A percentile compares a stretch with the other conserved stretches of the same genome.
Conservation (phyloP, 2,797 vertebrate genomes). For the Myotis daubentonii region DNA sequence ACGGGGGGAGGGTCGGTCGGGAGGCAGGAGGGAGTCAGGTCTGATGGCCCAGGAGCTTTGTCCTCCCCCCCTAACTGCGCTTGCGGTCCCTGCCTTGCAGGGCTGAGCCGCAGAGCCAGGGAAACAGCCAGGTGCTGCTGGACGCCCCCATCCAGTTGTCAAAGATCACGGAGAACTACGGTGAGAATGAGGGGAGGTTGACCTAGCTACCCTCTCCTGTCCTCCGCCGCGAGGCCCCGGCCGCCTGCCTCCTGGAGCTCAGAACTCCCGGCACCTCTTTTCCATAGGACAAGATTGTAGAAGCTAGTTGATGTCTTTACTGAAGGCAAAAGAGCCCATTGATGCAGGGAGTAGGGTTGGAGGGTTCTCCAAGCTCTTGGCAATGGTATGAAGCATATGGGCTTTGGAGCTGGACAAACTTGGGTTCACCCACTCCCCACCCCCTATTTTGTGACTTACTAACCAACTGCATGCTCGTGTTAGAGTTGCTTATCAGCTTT, state of each 20-base stretch:
- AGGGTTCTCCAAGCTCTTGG: not conserved
- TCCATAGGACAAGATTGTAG: not conserved
- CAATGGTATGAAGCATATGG: not conserved
- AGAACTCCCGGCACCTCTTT: not conserved
- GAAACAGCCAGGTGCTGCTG: slow-evolving; percentile 89
- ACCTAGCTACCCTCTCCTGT: not conserved
- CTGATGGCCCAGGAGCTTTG: not conserved
- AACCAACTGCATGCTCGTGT: not conserved
- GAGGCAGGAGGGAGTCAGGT: not conserved
- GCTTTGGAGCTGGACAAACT: not conserved
- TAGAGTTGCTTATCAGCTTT: not conserved
- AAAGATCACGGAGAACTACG: slow-evolving; percentile 87
- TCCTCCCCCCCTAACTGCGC: not conserved
- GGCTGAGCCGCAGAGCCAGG: slow-evolving; percentile 81
- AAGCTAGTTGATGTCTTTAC: slow-evolving; percentile 22
- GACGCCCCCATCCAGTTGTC: slow-evolving; percentile 95
- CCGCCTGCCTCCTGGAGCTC: not conserved
- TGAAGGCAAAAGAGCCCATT: not conserved
- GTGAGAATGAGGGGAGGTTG: slow-evolving; percentile 84
- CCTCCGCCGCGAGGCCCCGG: not conserved
- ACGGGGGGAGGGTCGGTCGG: not conserved
- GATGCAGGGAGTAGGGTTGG: not conserved
- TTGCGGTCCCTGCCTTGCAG: slow-evolving; percentile 57
- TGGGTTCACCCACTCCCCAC: not conserved
- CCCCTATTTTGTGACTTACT: not conserved